phyloP scores from a whole-genome alignment of 1,140 invertebrate genomes.

The Prorops nasuta region DNA sequence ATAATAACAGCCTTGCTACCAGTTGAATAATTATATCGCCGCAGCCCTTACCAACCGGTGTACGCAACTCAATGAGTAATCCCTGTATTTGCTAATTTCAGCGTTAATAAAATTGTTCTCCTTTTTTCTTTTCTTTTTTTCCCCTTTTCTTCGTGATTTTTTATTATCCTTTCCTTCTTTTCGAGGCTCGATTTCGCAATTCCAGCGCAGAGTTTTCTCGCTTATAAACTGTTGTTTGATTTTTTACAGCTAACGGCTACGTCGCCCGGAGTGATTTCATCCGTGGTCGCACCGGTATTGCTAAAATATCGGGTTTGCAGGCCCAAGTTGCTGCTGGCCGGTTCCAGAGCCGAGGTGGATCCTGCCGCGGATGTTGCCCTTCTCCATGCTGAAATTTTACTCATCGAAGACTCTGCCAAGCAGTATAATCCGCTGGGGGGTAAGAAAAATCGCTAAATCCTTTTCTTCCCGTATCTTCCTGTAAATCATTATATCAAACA shows the following conservation, averaged over 20 bases:
- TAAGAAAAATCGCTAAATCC: conserved; percentile 29
- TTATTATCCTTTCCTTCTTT: not conserved
- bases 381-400: conserved; percentile 63
- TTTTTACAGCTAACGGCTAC: conserved; percentile 43
- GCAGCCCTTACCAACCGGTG: too few species aligned
- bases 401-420: conserved; percentile 60
- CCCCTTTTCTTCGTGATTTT: not conserved
- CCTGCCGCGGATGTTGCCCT: conserved; percentile 58
- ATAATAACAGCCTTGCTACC: too few species aligned
- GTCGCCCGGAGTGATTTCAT: conserved; percentile 49
- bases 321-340: conserved; percentile 58
- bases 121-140: conserved; percentile 6
- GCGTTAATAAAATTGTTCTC: conserved; percentile 35
- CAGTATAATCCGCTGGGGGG: conserved; percentile 54
- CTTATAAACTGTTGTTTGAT: too few species aligned
- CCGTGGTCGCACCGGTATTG: conserved; percentile 58
- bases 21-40: too few species aligned
- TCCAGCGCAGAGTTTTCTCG: too few species aligned
- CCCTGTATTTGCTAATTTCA: too few species aligned
- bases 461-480: too few species aligned
- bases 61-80: too few species aligned
- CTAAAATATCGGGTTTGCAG: conserved; percentile 52
- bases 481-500: not conserved
- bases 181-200: not conserved
- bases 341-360: conserved; percentile 64